A percentile compares a stretch with the other conserved stretches of the same genome.
These are phyloP conservation scores for Colletes collaris DNA, from an alignment of 2,888 invertebrate species.

Conservation along the genomic window DNA sequence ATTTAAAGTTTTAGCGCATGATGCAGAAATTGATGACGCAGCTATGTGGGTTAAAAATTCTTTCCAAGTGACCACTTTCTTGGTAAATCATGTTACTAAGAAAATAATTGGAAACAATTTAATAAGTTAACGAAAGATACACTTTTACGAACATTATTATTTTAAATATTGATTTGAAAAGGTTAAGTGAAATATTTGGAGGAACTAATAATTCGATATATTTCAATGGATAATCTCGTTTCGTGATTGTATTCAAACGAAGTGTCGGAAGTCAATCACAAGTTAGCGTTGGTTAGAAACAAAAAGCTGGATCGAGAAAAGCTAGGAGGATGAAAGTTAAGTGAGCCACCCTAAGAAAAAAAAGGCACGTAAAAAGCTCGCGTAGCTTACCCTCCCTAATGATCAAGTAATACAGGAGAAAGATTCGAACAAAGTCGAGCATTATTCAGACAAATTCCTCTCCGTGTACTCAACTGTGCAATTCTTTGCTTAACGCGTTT, in stretches of 20 bases:
- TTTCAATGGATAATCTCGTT: too few relatives aligned
- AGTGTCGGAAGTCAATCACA: background rate
- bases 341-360: constrained; percentile 13
- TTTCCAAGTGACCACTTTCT: too few relatives aligned
- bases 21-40: too few relatives aligned
- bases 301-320: background rate
- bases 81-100: too few relatives aligned
- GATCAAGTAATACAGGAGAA: constrained; percentile 24
- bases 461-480: constrained; percentile 1
- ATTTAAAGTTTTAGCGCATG: too few relatives aligned
- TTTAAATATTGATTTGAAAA: too few relatives aligned
- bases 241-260: constrained; percentile 4
- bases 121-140: too few relatives aligned
- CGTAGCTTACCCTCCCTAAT: constrained; percentile 23
- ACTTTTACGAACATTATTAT: too few relatives aligned
- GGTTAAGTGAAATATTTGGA: too few relatives aligned
- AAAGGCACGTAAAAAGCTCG: background rate
- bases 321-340: constrained; percentile 16
- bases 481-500: constrained; percentile 13
- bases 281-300: constrained; percentile 3
- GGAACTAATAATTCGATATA: too few relatives aligned
- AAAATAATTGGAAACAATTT: too few relatives aligned
- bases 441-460: constrained; percentile 31
- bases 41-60: too few relatives aligned
- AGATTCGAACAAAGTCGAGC: constrained; percentile 20